Conservation (phyloP, 2,797 vertebrate species). For the Halcyon chelicuti region DNA sequence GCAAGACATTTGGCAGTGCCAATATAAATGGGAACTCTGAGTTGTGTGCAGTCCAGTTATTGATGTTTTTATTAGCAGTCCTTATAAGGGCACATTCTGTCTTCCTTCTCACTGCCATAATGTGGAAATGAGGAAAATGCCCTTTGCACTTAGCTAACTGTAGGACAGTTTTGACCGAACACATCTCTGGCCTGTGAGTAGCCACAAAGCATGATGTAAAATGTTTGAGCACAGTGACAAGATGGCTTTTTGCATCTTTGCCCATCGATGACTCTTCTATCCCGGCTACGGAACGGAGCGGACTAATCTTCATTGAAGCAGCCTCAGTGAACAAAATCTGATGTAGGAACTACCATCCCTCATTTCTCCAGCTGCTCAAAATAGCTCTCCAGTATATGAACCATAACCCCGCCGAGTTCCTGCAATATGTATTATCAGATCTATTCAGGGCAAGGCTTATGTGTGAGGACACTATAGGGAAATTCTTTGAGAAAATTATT, state of each 20-base stretch:
- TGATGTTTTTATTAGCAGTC: conserved; percentile 31
- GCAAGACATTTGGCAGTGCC: conserved; percentile 25
- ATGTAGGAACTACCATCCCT: neutral
- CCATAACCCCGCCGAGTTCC: neutral
- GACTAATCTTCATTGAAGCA: neutral
- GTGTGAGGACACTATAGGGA: neutral
- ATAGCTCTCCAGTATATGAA: neutral
- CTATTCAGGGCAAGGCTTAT: neutral
- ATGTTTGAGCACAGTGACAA: neutral
- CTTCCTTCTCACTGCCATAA: neutral
- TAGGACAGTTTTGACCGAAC: neutral
- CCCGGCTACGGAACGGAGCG: neutral
- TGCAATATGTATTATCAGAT: neutral
- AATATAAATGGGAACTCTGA: conserved; percentile 22
- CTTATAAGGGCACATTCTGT: neutral
- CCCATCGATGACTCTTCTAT: neutral
- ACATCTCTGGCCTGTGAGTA: neutral
- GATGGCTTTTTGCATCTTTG: neutral
- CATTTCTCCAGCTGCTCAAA: neutral
- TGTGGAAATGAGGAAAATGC: neutral
- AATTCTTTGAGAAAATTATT: conserved; percentile 17
- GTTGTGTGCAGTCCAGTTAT: conserved; percentile 30
- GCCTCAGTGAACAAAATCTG: neutral
- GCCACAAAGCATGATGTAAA: neutral
- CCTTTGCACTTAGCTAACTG: neutral